Evolutionary conservation across 2,113 vertebrate genomes (phyloP), one percentile per base, ranked within the genome.

Genomic region (Acanthochromis polyacanthus): DNA sequence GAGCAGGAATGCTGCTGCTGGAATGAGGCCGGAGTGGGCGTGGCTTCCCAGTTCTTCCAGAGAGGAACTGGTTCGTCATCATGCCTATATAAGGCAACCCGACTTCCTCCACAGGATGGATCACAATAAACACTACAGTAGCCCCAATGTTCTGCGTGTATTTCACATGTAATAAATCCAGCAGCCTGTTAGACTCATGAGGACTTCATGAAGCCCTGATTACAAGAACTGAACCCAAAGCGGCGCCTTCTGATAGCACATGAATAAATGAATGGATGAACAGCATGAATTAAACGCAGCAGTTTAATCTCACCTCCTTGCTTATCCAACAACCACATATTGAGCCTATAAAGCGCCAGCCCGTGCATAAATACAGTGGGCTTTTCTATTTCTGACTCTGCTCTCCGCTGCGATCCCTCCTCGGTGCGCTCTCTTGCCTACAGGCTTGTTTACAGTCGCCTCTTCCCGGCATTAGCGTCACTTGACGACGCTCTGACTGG

Each of bases 401-500:
- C 25, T 59, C 62, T 81, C 66, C 52, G 68, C 62, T 61, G 75
- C 67, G 11, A 23, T 73, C 22, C 71, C 79, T 86, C 81, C 77
- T 75, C 79, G 32, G 68, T 59, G 66, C 56, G 60, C 67, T 80
- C 46, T 77, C 81, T 84, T 88, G 92, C 92, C 92, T 92, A 82
- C 92, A 89, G 90, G 88, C 89, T 89, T 88, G 87, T 92, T 92
- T 91, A 92, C 92, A 89, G 91, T 87, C 77, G 89, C 79, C 61
- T 82, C 82, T 93, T 93, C 91, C 91, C 88, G 90, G 81, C 91
- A 93, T 85, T 20, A 23, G 71, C 95, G 96, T 95, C 92, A 95
- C 84, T 25, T 55, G 82, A 84, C 88, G 85, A 61, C n/a, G 70
- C 40, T 19, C 17, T 0, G 0, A 2, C 32, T 32, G 82, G 91